Percentiles rank a stretch among this genome's conserved stretches.
Evolutionary conservation across 2,797 vertebrate species (phyloP).

Genomic region (Sardinella longiceps): DNA sequence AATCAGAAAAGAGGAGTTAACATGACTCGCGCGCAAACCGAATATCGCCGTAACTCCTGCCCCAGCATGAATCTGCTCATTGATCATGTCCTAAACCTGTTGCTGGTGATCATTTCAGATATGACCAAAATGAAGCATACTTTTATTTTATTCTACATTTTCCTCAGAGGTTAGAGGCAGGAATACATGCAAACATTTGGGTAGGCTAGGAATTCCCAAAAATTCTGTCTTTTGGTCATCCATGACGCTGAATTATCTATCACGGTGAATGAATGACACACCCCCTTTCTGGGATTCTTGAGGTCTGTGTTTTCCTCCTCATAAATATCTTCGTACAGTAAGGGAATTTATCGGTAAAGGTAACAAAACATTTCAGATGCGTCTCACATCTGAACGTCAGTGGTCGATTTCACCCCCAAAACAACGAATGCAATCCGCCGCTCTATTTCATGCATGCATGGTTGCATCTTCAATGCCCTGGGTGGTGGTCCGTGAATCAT

Average conservation of each 20-base stretch:
- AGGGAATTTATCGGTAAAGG: background rate
- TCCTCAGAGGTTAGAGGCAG: background rate
- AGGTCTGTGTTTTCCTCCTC: background rate
- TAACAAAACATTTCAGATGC: background rate
- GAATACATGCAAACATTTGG: background rate
- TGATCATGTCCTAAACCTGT: no score
- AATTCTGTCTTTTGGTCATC: no score
- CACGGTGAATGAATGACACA: background rate
- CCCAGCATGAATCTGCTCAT: no score
- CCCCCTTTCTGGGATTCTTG: background rate
- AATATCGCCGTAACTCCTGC: no score
- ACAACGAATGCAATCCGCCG: constrained; percentile 2
- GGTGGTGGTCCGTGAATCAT: constrained; percentile 44
- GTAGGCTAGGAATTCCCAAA: background rate
- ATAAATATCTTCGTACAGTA: background rate
- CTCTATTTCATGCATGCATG: constrained; percentile 6
- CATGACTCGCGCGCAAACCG: no score
- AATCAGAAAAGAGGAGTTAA: no score
- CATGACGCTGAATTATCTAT: no score
- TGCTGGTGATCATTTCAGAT: no score
- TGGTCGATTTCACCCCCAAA: background rate
- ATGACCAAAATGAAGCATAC: no score
- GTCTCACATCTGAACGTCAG: background rate
- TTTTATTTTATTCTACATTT: no score
- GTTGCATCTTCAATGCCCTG: constrained; percentile 21